These are phyloP conservation scores for Synanthedon vespiformis DNA, from an alignment of 2,888 invertebrate species.

Conservation along the genomic window DNA sequence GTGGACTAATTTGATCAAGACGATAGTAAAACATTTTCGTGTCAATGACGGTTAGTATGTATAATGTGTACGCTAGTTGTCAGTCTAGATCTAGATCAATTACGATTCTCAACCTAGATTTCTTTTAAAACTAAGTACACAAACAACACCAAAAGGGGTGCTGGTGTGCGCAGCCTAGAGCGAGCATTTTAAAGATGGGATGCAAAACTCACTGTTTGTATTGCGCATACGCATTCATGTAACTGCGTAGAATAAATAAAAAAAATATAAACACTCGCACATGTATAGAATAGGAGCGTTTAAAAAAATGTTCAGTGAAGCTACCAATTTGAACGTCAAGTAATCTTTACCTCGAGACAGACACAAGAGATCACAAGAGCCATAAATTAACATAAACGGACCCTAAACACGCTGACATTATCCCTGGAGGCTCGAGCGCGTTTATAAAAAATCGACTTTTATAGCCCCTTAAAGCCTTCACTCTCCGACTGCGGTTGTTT, in stretches of 20 bases:
- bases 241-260: no score
- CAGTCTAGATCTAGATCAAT: no score
- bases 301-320: constrained; percentile 1
- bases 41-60: not conserved
- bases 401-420: constrained; percentile 18
- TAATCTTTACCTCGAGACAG: constrained; percentile 2
- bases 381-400: constrained; percentile 25
- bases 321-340: constrained; percentile 7
- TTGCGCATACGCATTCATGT: no score
- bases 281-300: not conserved
- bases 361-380: constrained; percentile 10
- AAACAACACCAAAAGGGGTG: no score
- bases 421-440: constrained; percentile 13
- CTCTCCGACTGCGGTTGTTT: constrained; percentile 19
- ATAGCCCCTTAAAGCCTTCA: constrained; percentile 13
- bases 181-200: no score
- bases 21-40: not conserved
- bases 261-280: no score
- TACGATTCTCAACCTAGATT: no score
- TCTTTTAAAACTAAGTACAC: no score
- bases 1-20: not conserved
- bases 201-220: no score
- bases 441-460: constrained; percentile 16
- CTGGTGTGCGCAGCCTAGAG: no score
- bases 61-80: no score